These are phyloP conservation scores for Neodiprion lecontei DNA, from an alignment of 1,140 invertebrate genomes.

Conservation along the genomic window DNA sequence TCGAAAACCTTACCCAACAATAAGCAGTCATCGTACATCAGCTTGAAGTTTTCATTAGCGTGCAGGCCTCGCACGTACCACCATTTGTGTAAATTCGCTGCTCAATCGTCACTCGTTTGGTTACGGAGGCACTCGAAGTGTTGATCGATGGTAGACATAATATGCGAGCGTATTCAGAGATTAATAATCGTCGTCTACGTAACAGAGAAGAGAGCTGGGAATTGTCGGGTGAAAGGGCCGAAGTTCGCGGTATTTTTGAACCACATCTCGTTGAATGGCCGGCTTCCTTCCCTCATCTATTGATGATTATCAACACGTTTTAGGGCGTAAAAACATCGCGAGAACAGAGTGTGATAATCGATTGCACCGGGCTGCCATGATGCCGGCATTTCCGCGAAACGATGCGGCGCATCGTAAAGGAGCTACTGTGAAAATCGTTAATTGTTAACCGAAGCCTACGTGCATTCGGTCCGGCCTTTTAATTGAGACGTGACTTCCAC, in stretches of 20 bases:
- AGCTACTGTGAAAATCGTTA: constrained; percentile 16
- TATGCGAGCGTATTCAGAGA: too few relatives aligned
- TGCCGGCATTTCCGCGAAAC: constrained; percentile 17
- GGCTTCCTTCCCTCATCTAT: constrained; percentile 5
- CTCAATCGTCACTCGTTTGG: too few relatives aligned
- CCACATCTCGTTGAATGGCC: neutral
- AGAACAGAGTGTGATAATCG: constrained; percentile 17
- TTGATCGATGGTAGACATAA: too few relatives aligned
- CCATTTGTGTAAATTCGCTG: too few relatives aligned
- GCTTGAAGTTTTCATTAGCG: too few relatives aligned
- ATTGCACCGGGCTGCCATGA: neutral
- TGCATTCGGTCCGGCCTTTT: neutral
- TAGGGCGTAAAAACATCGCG: constrained; percentile 13
- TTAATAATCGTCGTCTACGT: too few relatives aligned
- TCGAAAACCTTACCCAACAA: too few relatives aligned
- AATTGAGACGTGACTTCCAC: constrained; percentile 14
- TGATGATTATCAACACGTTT: constrained; percentile 11
- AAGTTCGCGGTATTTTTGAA: neutral
- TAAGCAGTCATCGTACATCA: too few relatives aligned
- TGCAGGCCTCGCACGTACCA: too few relatives aligned
- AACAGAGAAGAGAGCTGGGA: too few relatives aligned
- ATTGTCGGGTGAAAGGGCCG: too few relatives aligned
- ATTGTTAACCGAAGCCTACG: constrained; percentile 8
- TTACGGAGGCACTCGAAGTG: too few relatives aligned
- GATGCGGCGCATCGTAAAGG: neutral